Conservation (phyloP, 2,113 vertebrate species). For the Hymenochirus boettgeri region DNA sequence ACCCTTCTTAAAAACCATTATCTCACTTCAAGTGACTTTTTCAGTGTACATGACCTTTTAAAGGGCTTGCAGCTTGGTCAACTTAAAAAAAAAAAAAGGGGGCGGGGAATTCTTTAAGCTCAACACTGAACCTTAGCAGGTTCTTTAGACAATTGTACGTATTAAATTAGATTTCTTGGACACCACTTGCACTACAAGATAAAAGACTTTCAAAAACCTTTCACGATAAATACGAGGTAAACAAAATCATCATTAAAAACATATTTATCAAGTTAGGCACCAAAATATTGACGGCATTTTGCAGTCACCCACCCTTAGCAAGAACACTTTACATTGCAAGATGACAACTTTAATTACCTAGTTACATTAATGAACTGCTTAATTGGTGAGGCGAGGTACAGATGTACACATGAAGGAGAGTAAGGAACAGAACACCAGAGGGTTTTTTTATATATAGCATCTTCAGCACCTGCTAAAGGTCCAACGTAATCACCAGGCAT, state of each 20-base stretch:
- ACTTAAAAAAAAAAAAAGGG: too few species aligned
- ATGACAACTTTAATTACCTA: slow-evolving; percentile 32
- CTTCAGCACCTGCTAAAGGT: neutral
- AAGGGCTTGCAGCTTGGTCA: too few species aligned
- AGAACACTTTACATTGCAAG: slow-evolving; percentile 22
- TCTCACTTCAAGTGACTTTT: too few species aligned
- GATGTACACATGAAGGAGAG: neutral
- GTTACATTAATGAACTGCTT: slow-evolving; percentile 32
- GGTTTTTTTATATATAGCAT: neutral
- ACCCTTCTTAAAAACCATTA: too few species aligned
- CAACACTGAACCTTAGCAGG: neutral
- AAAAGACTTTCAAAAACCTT: neutral
- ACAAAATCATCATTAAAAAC: slow-evolving; percentile 22
- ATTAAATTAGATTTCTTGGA: too few species aligned
- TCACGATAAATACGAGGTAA: neutral
- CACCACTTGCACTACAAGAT: neutral
- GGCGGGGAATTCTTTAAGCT: neutral
- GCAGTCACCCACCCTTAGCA: slow-evolving; percentile 7
- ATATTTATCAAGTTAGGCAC: slow-evolving; percentile 30
- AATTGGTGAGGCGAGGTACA: slow-evolving; percentile 19
- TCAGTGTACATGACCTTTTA: too few species aligned
- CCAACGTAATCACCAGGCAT: neutral
- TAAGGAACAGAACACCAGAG: neutral
- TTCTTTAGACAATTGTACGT: too few species aligned
- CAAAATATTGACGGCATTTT: slow-evolving; percentile 33